A percentile compares a stretch with the other conserved stretches of the same genome.
These are phyloP conservation scores for Ephestia elutella DNA, from an alignment of 1,140 invertebrate genomes.

Conservation along the genomic window DNA sequence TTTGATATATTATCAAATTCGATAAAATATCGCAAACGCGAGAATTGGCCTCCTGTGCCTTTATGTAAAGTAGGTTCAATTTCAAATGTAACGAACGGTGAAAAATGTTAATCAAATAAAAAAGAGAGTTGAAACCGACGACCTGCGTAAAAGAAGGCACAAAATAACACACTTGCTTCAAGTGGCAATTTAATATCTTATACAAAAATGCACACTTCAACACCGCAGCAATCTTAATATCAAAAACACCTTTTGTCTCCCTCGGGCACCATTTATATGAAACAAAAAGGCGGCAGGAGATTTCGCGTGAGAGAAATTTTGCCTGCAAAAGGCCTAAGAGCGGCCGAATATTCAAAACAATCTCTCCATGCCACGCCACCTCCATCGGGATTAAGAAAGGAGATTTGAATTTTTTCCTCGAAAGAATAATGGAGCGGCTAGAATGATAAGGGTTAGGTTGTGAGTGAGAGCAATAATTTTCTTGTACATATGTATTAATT, in stretches of 20 bases:
- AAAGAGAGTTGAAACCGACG: too few species aligned
- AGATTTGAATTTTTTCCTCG: constrained; percentile 38
- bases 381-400: constrained; percentile 37
- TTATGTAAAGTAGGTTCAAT: too few species aligned
- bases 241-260: constrained; percentile 20
- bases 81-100: too few species aligned
- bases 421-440: constrained; percentile 36
- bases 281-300: constrained; percentile 25
- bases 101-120: too few species aligned
- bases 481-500: constrained; percentile 10
- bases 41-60: too few species aligned
- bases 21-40: too few species aligned
- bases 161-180: too few species aligned
- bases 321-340: constrained; percentile 17
- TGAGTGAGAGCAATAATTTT: constrained; percentile 25
- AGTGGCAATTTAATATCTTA: not conserved
- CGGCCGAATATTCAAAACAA: constrained; percentile 44
- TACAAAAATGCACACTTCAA: constrained; percentile 13
- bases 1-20: too few species aligned
- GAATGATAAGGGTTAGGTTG: constrained; percentile 31
- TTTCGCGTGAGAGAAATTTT: constrained; percentile 22
- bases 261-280: constrained; percentile 25
- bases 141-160: too few species aligned
- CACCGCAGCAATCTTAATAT: constrained; percentile 34
- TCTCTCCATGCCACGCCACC: constrained; percentile 24